Evolutionary conservation across 1,140 invertebrate species (phyloP).

Genomic region (Brachionus calyciflorus): DNA sequence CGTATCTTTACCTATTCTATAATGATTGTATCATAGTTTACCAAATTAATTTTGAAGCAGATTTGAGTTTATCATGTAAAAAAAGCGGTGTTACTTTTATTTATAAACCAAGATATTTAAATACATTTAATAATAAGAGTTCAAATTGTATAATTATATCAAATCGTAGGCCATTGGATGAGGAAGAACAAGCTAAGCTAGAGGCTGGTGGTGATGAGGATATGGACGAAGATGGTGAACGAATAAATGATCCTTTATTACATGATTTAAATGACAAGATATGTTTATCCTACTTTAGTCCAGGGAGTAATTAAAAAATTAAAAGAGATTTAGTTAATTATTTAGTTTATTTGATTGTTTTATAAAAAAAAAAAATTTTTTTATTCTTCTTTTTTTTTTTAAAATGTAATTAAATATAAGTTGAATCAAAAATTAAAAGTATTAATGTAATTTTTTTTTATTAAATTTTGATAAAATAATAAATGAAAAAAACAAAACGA

Average conservation of each 20-base stretch:
- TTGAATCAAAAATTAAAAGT: no score
- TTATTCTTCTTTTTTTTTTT: neutral
- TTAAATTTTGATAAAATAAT: no score
- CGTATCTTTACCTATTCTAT: constrained; percentile 40
- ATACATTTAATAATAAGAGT: constrained; percentile 19
- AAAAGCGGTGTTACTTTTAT: constrained; percentile 30
- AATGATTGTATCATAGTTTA: constrained; percentile 35
- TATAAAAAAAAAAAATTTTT: neutral
- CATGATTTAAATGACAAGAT: constrained; percentile 44
- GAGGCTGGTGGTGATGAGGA: neutral
- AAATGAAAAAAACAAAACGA: no score
- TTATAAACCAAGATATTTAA: constrained; percentile 43
- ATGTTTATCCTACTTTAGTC: constrained; percentile 39
- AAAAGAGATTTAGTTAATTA: neutral
- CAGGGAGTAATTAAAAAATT: constrained; percentile 25
- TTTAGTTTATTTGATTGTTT: no score
- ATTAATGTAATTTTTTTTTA: no score
- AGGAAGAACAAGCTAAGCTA: constrained; percentile 6
- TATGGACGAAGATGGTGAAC: constrained; percentile 11
- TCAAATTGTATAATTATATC: constrained; percentile 43
- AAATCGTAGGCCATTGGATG: constrained; percentile 31
- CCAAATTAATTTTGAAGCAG: constrained; percentile 34
- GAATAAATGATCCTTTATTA: constrained; percentile 1
- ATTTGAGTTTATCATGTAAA: neutral
- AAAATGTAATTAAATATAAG: no score